Percentiles rank a stretch among this genome's conserved stretches.
Evolutionary conservation across 2,888 invertebrate genomes (phyloP).

Genomic region (Campoplex capitator): DNA sequence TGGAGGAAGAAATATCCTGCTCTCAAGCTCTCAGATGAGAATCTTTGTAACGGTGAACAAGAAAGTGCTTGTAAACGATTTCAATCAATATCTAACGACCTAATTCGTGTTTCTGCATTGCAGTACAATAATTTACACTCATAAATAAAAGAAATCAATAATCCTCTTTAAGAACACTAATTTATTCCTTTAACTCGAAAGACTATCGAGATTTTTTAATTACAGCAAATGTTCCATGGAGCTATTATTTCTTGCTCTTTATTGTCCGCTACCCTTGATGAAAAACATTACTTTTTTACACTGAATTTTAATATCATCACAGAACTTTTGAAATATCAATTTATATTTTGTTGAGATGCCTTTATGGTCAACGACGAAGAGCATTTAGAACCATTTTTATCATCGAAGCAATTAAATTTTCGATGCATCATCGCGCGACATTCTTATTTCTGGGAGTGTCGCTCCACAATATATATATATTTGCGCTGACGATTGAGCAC

Average conservation of each 20-base stretch:
- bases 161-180: not conserved
- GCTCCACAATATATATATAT: not conserved
- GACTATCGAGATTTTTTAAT: too few relatives aligned
- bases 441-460: not conserved
- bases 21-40: not conserved
- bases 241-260: not conserved
- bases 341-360: not conserved
- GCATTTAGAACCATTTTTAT: not conserved
- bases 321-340: not conserved
- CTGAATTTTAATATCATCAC: not conserved
- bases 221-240: too few relatives aligned
- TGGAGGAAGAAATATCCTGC: not conserved
- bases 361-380: not conserved
- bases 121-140: not conserved
- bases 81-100: constrained; percentile 24
- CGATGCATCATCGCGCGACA: not conserved
- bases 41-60: not conserved
- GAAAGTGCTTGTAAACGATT: constrained; percentile 4
- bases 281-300: not conserved
- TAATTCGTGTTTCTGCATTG: constrained; percentile 17
- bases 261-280: not conserved
- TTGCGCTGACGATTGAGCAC: constrained; percentile 6
- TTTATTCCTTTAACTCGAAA: not conserved
- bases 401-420: not conserved
- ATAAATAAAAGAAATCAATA: constrained; percentile 1